phyloP scores from a whole-genome alignment of 2,113 vertebrate species.

The Galbula dea region DNA sequence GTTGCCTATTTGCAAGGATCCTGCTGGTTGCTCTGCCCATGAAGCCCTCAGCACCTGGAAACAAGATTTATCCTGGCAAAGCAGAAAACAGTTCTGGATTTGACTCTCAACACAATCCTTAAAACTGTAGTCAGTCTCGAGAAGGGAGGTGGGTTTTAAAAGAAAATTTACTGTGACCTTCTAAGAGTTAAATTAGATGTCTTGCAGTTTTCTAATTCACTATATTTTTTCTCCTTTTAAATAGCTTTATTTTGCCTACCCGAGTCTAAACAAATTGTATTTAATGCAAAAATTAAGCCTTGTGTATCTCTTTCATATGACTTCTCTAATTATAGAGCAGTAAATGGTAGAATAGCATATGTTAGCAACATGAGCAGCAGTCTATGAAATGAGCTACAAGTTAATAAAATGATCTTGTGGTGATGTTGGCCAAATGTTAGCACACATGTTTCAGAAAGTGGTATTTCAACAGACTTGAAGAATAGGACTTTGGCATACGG shows the following conservation, averaged over 20 bases:
- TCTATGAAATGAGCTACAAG: constrained; percentile 75
- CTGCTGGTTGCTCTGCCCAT: background rate
- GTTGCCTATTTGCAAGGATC: background rate
- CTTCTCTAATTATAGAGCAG: constrained; percentile 73
- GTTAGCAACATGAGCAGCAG: constrained; percentile 77
- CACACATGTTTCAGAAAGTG: constrained; percentile 66
- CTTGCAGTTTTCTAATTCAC: constrained; percentile 6
- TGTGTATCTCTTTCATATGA: constrained; percentile 69
- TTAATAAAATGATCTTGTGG: constrained; percentile 75
- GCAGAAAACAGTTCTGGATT: background rate
- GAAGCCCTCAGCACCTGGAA: background rate
- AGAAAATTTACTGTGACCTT: background rate
- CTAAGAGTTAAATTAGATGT: background rate
- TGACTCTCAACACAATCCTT: background rate
- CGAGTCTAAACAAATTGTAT: constrained; percentile 55
- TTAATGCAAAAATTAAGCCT: constrained; percentile 65
- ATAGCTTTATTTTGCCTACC: constrained; percentile 35
- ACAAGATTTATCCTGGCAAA: background rate
- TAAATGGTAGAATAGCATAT: constrained; percentile 71
- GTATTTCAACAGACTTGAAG: constrained; percentile 72
- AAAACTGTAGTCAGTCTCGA: background rate
- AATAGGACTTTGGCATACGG: constrained; percentile 50
- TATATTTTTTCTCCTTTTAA: background rate
- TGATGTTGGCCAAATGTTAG: constrained; percentile 73
- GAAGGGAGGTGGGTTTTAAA: background rate